Conservation (phyloP, 2,113 vertebrate genomes). For the Anhinga anhinga region DNA sequence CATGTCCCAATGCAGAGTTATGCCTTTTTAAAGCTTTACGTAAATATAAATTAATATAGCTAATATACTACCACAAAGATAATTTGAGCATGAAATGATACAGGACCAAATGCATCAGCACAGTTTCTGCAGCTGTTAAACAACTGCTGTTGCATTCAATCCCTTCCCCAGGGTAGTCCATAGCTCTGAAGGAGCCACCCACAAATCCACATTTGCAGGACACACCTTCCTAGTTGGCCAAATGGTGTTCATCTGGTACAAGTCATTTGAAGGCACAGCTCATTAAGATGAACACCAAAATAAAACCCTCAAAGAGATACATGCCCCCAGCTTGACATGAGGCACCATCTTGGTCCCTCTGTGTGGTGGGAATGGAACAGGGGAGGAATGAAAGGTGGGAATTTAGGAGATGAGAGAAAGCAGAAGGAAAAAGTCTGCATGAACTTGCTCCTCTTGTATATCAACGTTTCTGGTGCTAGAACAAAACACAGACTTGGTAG, state of each 20-base stretch:
- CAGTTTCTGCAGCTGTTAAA: not conserved
- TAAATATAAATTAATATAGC: not conserved
- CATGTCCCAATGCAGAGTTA: not conserved
- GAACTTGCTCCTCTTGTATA: not conserved
- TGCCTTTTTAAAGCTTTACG: not conserved
- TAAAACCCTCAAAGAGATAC: too few relatives aligned
- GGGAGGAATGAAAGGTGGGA: not conserved
- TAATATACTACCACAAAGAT: not conserved
- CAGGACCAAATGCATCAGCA: not conserved
- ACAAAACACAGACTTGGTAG: not conserved
- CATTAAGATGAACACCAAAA: not conserved
- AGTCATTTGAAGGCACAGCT: fast-evolving
- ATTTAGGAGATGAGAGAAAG: not conserved
- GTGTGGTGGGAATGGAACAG: not conserved
- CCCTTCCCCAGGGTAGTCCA: too few relatives aligned
- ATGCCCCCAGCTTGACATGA: not conserved
- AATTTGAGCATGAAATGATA: not conserved
- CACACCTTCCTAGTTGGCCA: not conserved
- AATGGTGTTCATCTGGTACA: not conserved
- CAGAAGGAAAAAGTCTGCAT: not conserved
- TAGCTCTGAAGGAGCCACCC: not conserved
- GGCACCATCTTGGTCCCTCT: not conserved
- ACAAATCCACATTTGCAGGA: not conserved
- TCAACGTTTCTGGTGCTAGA: not conserved
- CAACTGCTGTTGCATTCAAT: not conserved